phyloP scores from a whole-genome alignment of 2,113 vertebrate genomes.

The Caracal caracal region DNA sequence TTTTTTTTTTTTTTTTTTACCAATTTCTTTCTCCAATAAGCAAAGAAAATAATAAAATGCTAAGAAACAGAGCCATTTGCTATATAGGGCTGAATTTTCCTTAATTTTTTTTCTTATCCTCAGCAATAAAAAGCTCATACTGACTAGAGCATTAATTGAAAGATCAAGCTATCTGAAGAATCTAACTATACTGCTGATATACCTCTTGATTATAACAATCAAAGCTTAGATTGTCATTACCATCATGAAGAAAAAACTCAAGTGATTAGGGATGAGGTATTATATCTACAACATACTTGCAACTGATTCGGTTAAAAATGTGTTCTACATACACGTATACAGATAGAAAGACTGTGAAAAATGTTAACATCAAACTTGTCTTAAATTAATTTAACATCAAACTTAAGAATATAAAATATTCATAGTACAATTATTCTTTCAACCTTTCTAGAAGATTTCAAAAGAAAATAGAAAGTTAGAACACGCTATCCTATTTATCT shows the following conservation, averaged over 20 bases:
- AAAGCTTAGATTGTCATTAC: background rate
- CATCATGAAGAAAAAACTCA: background rate
- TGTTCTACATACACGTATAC: background rate
- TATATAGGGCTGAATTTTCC: background rate
- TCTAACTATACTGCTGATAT: background rate
- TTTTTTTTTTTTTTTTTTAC: background rate
- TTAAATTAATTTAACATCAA: background rate
- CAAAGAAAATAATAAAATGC: slow-evolving; percentile 14
- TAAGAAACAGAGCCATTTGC: background rate
- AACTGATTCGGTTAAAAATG: background rate
- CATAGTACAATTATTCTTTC: background rate
- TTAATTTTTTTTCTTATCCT: background rate
- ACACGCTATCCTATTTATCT: background rate
- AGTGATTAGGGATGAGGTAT: background rate
- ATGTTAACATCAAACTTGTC: background rate
- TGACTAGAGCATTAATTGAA: background rate
- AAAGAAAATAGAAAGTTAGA: slow-evolving; percentile 23
- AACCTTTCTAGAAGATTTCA: background rate
- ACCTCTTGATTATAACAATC: background rate
- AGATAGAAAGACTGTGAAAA: background rate
- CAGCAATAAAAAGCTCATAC: background rate
- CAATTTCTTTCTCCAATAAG: slow-evolving; percentile 1
- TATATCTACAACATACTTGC: background rate
- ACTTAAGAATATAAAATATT: background rate
- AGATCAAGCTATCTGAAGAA: background rate